These are phyloP conservation scores for Caenorhabditis afra DNA, from an alignment of 2,888 invertebrate genomes.

Conservation along the genomic window DNA sequence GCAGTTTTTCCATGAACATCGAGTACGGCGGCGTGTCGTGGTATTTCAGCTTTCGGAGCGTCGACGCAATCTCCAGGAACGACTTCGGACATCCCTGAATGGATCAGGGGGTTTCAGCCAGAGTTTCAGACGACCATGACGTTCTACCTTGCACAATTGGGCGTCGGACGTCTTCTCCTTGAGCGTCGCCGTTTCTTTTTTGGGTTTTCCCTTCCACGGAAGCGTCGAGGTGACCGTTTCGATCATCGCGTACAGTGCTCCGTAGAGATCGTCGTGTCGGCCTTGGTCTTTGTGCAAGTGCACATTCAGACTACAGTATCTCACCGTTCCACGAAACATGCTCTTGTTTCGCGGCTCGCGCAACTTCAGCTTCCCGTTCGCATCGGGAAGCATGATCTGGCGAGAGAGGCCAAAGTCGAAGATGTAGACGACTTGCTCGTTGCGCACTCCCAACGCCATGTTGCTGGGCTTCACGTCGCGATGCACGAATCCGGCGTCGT, in stretches of 20 bases:
- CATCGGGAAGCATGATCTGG: conserved; percentile 83
- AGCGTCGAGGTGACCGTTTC: conserved; percentile 71
- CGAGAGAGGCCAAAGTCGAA: conserved; percentile 78
- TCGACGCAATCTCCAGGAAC: conserved; percentile 64
- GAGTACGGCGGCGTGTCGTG: conserved; percentile 68
- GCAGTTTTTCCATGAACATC: conserved; percentile 62
- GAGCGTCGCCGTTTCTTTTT: conserved; percentile 69
- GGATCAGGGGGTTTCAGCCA: no score
- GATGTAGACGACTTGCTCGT: conserved; percentile 68
- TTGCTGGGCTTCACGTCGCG: conserved; percentile 75
- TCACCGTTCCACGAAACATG: conserved; percentile 94
- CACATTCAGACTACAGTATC: conserved; percentile 98
- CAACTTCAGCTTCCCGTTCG: conserved; percentile 86
- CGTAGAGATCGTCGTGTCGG: conserved; percentile 45
- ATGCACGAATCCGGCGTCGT: conserved; percentile 74
- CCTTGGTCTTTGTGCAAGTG: conserved; percentile 95
- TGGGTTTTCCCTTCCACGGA: conserved; percentile 74
- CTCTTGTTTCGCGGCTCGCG: conserved; percentile 81
- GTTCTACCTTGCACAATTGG: conserved; percentile 63
- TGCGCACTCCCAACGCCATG: conserved; percentile 69
- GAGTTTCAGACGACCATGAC: no score
- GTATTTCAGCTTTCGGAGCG: conserved; percentile 68
- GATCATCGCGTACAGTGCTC: conserved; percentile 70
- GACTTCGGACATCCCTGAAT: conserved; percentile 65
- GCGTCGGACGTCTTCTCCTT: conserved; percentile 69